Evolutionary conservation across 2,113 vertebrate species (phyloP).

Genomic region (Protobothrops mucrosquamatus): DNA sequence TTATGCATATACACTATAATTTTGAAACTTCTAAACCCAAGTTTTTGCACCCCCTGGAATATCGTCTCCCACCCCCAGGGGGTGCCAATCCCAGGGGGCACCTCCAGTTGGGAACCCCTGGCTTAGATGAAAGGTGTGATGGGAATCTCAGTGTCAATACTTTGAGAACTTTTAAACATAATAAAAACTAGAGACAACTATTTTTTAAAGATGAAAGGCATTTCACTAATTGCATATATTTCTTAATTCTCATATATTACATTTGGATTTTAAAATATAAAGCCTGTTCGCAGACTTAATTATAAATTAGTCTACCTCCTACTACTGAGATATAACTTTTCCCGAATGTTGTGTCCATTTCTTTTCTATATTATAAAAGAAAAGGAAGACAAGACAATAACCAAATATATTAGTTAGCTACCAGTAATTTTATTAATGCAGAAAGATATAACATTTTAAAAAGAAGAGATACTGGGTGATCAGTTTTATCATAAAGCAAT

Average conservation of each 20-base stretch:
- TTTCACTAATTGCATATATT: background rate
- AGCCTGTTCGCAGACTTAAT: background rate
- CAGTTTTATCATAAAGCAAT: slow-evolving; percentile 35
- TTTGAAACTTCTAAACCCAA: no score
- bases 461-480: slow-evolving; percentile 50
- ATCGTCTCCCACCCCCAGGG: no score
- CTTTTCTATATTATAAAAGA: background rate
- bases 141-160: background rate
- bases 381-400: background rate
- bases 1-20: no score
- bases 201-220: background rate
- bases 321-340: background rate
- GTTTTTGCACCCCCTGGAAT: no score
- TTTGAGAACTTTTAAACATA: background rate
- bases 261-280: background rate
- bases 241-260: background rate
- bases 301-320: background rate
- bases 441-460: slow-evolving; percentile 31
- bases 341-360: background rate
- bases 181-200: background rate
- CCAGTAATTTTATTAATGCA: slow-evolving; percentile 53
- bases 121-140: background rate
- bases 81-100: no score
- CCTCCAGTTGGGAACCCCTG: no score
- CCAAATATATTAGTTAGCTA: slow-evolving; percentile 16